phyloP scores from a whole-genome alignment of 2,888 invertebrate genomes.

The Dynastes hyllus region DNA sequence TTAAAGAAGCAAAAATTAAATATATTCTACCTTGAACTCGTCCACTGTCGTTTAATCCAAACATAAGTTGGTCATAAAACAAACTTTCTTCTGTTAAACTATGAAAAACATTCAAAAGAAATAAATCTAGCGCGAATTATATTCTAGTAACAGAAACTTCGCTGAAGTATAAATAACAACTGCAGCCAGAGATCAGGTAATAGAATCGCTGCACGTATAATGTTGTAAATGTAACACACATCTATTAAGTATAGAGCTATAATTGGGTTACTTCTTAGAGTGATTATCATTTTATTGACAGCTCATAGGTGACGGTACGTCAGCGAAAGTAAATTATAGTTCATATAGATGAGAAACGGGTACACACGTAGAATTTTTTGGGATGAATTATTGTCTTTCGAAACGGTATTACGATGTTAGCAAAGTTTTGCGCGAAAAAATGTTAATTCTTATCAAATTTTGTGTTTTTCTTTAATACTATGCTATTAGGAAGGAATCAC shows the following conservation, averaged over 20 bases:
- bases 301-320: neutral
- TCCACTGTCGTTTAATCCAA: no score
- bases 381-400: no score
- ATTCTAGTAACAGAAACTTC: constrained; percentile 35
- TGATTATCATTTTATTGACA: neutral
- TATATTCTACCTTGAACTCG: neutral
- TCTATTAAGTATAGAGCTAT: constrained; percentile 20
- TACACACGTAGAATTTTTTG: no score
- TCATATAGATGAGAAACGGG: neutral
- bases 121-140: neutral
- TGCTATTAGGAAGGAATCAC: no score
- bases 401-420: no score
- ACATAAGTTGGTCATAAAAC: no score
- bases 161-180: constrained; percentile 48
- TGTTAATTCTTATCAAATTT: no score
- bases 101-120: no score
- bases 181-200: constrained; percentile 31
- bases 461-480: no score
- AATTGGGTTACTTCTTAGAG: constrained; percentile 37
- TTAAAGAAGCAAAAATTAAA: neutral
- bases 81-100: no score
- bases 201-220: neutral
- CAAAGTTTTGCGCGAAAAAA: no score
- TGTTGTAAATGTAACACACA: neutral
- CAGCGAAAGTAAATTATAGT: neutral